These are phyloP conservation scores for Acanthosepion esculentum DNA, from an alignment of 2,888 invertebrate species.

Conservation along the genomic window DNA sequence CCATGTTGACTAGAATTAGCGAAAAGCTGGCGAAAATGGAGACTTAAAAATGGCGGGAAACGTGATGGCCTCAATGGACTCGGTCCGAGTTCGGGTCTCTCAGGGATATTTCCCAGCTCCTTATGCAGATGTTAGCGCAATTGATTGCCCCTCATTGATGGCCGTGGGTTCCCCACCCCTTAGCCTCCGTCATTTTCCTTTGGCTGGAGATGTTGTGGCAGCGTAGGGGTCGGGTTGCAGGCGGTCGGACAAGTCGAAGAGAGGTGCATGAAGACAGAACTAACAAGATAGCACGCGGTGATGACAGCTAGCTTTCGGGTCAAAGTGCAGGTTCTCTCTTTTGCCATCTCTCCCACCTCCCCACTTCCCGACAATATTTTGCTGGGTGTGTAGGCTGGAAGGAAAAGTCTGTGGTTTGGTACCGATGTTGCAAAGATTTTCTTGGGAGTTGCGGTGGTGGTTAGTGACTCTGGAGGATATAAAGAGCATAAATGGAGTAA, in stretches of 20 bases:
- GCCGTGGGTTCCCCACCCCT: not conserved
- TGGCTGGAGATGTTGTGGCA: not conserved
- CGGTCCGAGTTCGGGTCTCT: slow-evolving; percentile 33
- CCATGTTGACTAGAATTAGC: slow-evolving; percentile 33
- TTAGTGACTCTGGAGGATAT: not conserved
- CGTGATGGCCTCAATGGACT: slow-evolving; percentile 22
- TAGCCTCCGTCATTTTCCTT: slow-evolving; percentile 33
- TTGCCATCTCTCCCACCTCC: not conserved
- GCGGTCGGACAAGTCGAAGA: slow-evolving; percentile 20
- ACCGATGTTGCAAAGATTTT: slow-evolving; percentile 8
- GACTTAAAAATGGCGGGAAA: slow-evolving; percentile 20
- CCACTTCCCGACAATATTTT: not conserved
- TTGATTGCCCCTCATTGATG: slow-evolving; percentile 22
- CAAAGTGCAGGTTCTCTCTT: not conserved
- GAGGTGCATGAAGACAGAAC: slow-evolving; percentile 33
- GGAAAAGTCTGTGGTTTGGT: slow-evolving; percentile 20
- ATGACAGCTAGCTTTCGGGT: slow-evolving; percentile 8
- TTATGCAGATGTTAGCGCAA: slow-evolving; percentile 33
- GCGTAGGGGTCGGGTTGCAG: not conserved
- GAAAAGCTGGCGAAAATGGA: slow-evolving; percentile 33
- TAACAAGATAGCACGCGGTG: slow-evolving; percentile 33
- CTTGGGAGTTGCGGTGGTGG: not conserved
- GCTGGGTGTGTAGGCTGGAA: not conserved
- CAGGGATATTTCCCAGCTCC: slow-evolving; percentile 33
- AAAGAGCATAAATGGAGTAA: not conserved